Evolutionary conservation across 2,888 invertebrate genomes (phyloP).

Genomic region (Cremastobaeus sp.): DNA sequence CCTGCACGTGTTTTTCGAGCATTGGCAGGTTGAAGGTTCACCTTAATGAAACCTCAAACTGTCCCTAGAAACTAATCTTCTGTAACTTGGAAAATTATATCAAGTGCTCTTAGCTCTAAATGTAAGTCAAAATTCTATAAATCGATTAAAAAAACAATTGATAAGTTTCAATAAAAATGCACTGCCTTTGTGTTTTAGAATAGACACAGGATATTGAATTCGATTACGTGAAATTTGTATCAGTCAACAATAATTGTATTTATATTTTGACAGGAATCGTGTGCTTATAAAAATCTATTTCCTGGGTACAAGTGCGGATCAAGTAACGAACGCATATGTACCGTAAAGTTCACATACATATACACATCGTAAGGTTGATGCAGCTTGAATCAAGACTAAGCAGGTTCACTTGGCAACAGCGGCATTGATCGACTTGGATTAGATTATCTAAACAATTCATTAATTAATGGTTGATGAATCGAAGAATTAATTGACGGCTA

Average conservation of each 20-base stretch:
- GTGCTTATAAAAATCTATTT: slow-evolving; percentile 61
- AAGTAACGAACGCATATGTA: slow-evolving; percentile 45
- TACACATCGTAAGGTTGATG: slow-evolving; percentile 33
- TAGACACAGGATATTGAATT: slow-evolving; percentile 58
- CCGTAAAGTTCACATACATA: slow-evolving; percentile 38
- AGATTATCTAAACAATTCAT: too few species aligned
- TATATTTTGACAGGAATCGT: slow-evolving; percentile 59
- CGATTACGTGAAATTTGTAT: slow-evolving; percentile 48
- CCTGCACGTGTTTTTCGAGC: too few species aligned
- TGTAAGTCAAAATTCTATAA: not conserved
- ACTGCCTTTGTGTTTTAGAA: slow-evolving; percentile 41
- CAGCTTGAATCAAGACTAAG: slow-evolving; percentile 2
- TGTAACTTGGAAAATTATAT: too few species aligned
- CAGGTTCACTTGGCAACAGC: slow-evolving; percentile 1
- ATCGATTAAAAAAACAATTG: not conserved
- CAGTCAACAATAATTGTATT: slow-evolving; percentile 61
- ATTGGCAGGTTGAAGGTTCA: too few species aligned
- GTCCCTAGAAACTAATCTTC: too few species aligned
- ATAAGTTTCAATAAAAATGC: slow-evolving; percentile 35
- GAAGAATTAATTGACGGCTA: slow-evolving; percentile 20
- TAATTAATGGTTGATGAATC: slow-evolving; percentile 1
- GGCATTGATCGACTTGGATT: not conserved
- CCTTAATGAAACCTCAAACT: too few species aligned
- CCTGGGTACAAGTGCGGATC: slow-evolving; percentile 46
- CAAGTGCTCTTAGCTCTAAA: too few species aligned